Conservation (phyloP, 2,113 vertebrate species). For the Sclerurus mexicanus region DNA sequence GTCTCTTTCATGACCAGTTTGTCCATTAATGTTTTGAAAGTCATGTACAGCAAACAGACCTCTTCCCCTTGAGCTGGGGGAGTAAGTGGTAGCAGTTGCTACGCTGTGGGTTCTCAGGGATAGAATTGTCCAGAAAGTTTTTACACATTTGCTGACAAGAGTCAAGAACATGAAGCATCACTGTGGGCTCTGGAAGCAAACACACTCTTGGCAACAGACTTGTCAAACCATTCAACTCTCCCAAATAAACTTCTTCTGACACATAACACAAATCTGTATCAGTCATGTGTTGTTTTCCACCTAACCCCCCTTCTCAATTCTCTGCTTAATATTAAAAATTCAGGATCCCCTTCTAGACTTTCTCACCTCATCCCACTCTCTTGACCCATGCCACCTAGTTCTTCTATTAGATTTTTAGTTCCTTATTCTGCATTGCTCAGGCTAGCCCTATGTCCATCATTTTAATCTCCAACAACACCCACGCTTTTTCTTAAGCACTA, state of each 20-base stretch:
- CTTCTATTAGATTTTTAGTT: background rate
- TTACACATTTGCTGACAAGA: background rate
- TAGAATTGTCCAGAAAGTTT: background rate
- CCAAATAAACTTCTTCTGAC: background rate
- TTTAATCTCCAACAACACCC: background rate
- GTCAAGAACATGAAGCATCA: background rate
- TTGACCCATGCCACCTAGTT: background rate
- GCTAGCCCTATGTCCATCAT: background rate
- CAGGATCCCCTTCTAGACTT: background rate
- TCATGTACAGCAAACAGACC: background rate
- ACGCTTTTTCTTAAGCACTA: rapidly evolving
- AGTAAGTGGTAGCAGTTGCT: background rate
- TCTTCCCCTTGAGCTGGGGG: background rate
- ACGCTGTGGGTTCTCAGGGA: background rate
- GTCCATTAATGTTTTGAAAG: background rate
- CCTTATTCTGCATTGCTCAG: background rate
- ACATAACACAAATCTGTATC: background rate
- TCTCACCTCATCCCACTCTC: background rate
- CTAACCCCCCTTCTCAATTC: no score
- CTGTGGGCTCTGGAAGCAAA: background rate
- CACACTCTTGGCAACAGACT: background rate
- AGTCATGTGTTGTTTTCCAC: rapidly evolving
- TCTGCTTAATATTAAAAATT: background rate
- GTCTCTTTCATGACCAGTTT: background rate
- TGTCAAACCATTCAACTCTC: background rate